phyloP scores from a whole-genome alignment of 2,888 invertebrate genomes.

The Melangyna quadrimaculata region DNA sequence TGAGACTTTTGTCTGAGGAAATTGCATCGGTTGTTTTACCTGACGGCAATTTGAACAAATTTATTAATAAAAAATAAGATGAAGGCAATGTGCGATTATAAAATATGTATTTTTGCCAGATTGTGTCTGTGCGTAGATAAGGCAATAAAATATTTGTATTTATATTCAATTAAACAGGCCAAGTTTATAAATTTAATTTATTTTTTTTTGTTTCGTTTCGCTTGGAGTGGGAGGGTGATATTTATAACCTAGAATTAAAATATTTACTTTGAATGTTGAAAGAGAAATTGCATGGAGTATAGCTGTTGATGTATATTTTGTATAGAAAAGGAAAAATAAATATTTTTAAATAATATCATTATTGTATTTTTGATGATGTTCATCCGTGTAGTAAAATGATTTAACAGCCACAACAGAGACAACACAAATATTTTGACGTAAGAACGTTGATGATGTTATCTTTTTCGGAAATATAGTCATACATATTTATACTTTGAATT shows the following conservation, averaged over 20 bases:
- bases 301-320: neutral
- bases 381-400: no score
- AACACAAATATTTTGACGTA: no score
- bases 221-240: constrained; percentile 10
- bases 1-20: constrained; percentile 26
- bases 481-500: no score
- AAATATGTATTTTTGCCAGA: constrained; percentile 30
- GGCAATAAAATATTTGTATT: constrained; percentile 58
- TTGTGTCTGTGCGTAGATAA: constrained; percentile 48
- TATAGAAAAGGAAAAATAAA: neutral
- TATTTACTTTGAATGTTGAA: neutral
- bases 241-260: neutral
- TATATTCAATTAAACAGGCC: constrained; percentile 47
- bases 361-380: no score
- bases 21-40: constrained; percentile 24
- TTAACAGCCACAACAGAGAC: no score
- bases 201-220: neutral
- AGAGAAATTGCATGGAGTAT: neutral
- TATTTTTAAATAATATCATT: neutral
- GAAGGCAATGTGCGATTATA: constrained; percentile 46
- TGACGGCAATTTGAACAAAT: constrained; percentile 29
- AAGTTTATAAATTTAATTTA: constrained; percentile 29
- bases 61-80: constrained; percentile 27
- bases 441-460: no score
- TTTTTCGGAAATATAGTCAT: no score